These are phyloP conservation scores for Numenius phaeopus DNA, from an alignment of 2,797 vertebrate genomes.

Conservation along the genomic window DNA sequence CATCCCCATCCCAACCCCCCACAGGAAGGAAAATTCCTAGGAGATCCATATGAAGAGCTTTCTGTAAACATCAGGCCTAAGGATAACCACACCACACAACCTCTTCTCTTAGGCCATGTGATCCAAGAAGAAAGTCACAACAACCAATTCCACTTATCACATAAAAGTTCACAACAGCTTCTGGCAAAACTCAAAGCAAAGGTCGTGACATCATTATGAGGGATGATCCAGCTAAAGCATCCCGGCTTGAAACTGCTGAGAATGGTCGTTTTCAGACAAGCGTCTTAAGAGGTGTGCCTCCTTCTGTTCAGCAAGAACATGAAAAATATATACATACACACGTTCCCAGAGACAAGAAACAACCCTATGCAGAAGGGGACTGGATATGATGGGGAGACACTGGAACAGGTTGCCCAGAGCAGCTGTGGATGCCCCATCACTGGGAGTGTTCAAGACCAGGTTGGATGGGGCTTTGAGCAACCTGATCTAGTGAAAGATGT, in stretches of 20 bases:
- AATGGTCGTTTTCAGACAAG: not conserved
- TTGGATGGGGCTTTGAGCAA: not conserved
- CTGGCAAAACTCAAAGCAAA: not conserved
- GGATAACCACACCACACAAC: not conserved
- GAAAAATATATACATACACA: not conserved
- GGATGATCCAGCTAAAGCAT: not conserved
- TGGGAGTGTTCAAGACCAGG: not conserved
- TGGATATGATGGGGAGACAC: rapidly evolving
- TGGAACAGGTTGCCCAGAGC: not conserved
- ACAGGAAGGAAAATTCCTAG: not conserved
- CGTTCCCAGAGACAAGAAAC: not conserved
- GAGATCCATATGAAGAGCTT: not conserved
- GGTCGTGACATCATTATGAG: not conserved
- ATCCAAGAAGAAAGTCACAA: not conserved
- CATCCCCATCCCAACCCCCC: not conserved
- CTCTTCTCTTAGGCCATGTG: not conserved
- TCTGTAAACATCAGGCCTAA: not conserved
- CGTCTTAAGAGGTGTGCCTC: not conserved
- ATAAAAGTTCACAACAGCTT: not conserved
- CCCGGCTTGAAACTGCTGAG: not conserved
- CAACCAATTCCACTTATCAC: not conserved
- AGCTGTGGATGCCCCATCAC: rapidly evolving
- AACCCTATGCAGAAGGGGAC: not conserved
- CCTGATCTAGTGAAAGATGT: not conserved
- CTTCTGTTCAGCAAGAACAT: not conserved